Conservation (phyloP, 2,888 invertebrate genomes). For the Gandaritis pyraliata region DNA sequence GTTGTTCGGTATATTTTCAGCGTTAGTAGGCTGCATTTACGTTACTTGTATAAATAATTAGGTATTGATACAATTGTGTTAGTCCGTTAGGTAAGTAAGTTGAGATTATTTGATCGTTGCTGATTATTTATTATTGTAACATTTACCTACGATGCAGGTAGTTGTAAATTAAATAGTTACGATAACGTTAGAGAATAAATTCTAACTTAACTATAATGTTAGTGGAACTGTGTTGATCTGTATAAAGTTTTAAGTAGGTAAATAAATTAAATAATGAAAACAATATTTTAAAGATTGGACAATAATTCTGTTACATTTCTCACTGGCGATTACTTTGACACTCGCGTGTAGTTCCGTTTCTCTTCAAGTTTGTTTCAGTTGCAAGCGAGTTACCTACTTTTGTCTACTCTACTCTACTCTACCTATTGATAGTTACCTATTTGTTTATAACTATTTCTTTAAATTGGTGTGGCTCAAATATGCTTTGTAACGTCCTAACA, state of each 20-base stretch:
- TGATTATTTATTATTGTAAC: slow-evolving; percentile 40
- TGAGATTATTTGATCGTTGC: slow-evolving; percentile 62
- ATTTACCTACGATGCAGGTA: slow-evolving; percentile 47
- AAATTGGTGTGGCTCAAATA: slow-evolving; percentile 9
- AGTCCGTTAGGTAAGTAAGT: slow-evolving; percentile 49
- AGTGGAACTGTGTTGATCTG: slow-evolving; percentile 65
- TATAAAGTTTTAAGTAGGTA: slow-evolving; percentile 74
- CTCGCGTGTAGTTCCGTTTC: slow-evolving; percentile 48
- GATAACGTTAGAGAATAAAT: slow-evolving; percentile 53
- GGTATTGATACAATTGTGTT: slow-evolving; percentile 42
- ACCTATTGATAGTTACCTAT: not conserved
- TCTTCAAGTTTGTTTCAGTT: slow-evolving; percentile 37
- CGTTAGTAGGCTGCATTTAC: slow-evolving; percentile 26
- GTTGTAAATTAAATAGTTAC: slow-evolving; percentile 62
- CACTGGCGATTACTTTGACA: slow-evolving; percentile 57
- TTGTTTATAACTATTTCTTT: slow-evolving; percentile 1
- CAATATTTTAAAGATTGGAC: slow-evolving; percentile 73
- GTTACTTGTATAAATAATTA: slow-evolving; percentile 14
- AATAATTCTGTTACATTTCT: slow-evolving; percentile 81
- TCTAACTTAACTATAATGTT: slow-evolving; percentile 53
- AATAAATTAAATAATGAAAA: slow-evolving; percentile 64
- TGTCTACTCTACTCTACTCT: not conserved
- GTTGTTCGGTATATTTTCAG: slow-evolving; percentile 20
- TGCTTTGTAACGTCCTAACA: slow-evolving; percentile 14
- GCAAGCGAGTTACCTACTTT: slow-evolving; percentile 11